Evolutionary conservation across 2,113 vertebrate genomes (phyloP).

Genomic region (Macrotus californicus): DNA sequence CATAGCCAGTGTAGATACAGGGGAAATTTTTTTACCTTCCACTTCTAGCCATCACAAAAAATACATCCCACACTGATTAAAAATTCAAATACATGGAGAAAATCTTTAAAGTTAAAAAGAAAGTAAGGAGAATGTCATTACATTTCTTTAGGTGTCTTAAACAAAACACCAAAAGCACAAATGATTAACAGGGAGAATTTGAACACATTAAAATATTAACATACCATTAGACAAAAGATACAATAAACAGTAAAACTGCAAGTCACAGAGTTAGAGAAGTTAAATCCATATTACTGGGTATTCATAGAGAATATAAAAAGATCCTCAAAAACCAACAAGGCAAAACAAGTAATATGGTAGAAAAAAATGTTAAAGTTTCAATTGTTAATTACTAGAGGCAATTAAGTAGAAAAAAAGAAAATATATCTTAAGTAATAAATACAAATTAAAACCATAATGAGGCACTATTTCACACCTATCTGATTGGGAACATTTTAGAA

Average conservation of each 20-base stretch:
- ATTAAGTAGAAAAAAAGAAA: not conserved
- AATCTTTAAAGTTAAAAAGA: slow-evolving; percentile 8
- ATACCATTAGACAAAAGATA: not conserved
- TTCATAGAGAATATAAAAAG: not conserved
- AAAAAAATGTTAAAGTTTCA: not conserved
- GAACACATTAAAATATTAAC: slow-evolving; percentile 17
- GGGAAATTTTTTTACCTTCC: not conserved
- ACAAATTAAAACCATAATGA: slow-evolving; percentile 1
- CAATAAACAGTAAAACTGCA: not conserved
- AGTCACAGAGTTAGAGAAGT: not conserved
- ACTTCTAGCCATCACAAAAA: not conserved
- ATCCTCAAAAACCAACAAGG: not conserved
- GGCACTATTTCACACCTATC: not conserved
- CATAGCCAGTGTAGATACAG: not conserved
- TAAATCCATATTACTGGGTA: not conserved
- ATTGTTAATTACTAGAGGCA: slow-evolving; percentile 24
- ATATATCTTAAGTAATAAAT: not conserved
- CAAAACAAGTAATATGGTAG: not conserved
- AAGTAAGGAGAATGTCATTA: not conserved
- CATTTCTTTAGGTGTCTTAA: not conserved
- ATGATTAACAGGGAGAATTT: not conserved
- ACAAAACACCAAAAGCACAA: slow-evolving; percentile 7
- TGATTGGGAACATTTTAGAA: not conserved
- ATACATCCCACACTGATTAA: not conserved
- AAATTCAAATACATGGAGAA: not conserved